Conservation (phyloP, 1,140 invertebrate genomes). For the Dinoponera quadriceps region DNA sequence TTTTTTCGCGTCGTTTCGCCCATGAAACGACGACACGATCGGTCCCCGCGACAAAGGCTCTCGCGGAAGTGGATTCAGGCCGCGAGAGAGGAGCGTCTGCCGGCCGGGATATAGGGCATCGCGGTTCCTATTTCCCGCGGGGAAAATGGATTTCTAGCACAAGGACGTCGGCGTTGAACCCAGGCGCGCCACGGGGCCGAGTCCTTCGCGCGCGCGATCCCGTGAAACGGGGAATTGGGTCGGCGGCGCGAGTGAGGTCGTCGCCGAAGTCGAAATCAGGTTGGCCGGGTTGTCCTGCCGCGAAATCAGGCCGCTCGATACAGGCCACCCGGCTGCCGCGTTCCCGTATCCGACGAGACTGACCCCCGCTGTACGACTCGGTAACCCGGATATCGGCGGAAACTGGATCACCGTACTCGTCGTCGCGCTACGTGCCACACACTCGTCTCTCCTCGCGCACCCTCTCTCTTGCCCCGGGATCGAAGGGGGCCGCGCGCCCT, state of each 20-base stretch:
- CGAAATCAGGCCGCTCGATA: slow-evolving; percentile 84
- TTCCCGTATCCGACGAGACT: slow-evolving; percentile 71
- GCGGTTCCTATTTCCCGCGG: neutral
- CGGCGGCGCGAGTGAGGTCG: slow-evolving; percentile 69
- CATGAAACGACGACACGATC: too few relatives aligned
- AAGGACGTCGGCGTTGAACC: slow-evolving; percentile 60
- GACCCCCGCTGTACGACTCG: slow-evolving; percentile 76
- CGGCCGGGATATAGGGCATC: neutral
- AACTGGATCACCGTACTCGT: slow-evolving; percentile 81
- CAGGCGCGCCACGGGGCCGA: slow-evolving; percentile 13
- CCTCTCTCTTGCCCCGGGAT: neutral
- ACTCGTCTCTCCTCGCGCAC: neutral
- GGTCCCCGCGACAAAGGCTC: neutral
- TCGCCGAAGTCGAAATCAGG: slow-evolving; percentile 73
- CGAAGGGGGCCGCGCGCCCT: neutral
- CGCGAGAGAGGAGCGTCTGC: neutral
- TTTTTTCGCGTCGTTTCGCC: too few relatives aligned
- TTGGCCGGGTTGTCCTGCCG: slow-evolving; percentile 77
- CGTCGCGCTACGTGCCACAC: slow-evolving; percentile 28
- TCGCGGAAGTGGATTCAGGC: too few relatives aligned
- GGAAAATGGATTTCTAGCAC: slow-evolving; percentile 61
- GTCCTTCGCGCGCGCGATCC: slow-evolving; percentile 51
- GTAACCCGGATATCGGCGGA: slow-evolving; percentile 80
- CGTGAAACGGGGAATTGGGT: slow-evolving; percentile 69
- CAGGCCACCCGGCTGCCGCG: slow-evolving; percentile 75